phyloP scores from a whole-genome alignment of 2,113 vertebrate species.

The Candoia aspera region DNA sequence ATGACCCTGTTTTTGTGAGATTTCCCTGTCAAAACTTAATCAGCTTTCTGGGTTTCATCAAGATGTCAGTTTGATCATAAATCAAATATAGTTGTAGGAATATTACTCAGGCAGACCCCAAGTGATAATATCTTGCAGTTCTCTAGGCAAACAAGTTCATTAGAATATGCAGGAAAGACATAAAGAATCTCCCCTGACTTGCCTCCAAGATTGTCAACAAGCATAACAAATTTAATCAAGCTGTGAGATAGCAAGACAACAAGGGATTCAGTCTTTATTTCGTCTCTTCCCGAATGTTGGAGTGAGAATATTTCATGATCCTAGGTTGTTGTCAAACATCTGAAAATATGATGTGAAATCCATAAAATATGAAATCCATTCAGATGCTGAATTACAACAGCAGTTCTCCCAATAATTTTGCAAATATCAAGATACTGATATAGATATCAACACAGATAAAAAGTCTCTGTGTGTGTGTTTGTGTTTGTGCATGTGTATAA shows the following conservation, averaged over 20 bases:
- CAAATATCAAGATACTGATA: neutral
- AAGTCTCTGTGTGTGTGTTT: neutral
- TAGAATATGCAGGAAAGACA: neutral
- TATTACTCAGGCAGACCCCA: neutral
- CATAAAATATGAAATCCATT: neutral
- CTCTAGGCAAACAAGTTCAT: neutral
- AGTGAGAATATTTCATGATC: neutral
- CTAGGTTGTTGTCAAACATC: neutral
- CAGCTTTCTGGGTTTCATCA: neutral
- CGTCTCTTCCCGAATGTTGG: neutral
- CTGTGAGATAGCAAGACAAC: neutral
- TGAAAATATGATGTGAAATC: neutral
- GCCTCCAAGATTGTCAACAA: neutral
- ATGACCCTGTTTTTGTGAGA: neutral
- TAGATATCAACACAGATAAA: neutral
- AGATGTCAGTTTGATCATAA: neutral
- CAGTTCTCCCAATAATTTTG: neutral
- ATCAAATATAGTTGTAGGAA: neutral
- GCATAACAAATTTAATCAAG: neutral
- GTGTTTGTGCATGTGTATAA: too few relatives aligned
- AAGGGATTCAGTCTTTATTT: neutral
- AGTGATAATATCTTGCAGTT: neutral
- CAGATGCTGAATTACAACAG: neutral
- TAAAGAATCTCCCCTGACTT: neutral
- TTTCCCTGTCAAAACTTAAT: neutral